Percentiles rank a stretch among this genome's conserved stretches.
phyloP scores from a whole-genome alignment of 2,113 vertebrate genomes.

The Tapirus terrestris region DNA sequence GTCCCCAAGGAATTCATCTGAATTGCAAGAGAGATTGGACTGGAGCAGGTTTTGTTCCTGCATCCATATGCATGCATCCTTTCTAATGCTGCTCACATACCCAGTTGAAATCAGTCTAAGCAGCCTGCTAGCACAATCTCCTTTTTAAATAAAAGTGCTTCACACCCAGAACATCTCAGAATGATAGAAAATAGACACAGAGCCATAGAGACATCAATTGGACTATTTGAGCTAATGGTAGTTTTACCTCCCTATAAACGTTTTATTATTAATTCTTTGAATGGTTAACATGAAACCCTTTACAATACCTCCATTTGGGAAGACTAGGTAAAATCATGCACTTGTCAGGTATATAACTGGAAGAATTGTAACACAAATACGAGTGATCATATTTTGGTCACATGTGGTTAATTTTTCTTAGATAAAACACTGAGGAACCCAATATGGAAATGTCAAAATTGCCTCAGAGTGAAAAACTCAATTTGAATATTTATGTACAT shows the following conservation, averaged over 20 bases:
- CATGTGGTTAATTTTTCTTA: constrained; percentile 68
- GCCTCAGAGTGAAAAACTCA: constrained; percentile 76
- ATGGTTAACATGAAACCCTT: neutral
- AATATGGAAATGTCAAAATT: constrained; percentile 77
- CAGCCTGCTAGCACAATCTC: neutral
- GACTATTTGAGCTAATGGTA: neutral
- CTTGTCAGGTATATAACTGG: constrained; percentile 41
- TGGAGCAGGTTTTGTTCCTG: neutral
- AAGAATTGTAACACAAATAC: constrained; percentile 56
- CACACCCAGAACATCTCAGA: neutral
- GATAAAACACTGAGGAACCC: constrained; percentile 62
- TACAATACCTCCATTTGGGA: constrained; percentile 38
- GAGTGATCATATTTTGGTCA: constrained; percentile 62
- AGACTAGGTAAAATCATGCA: neutral
- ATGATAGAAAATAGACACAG: neutral
- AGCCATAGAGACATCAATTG: neutral
- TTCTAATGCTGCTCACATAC: neutral
- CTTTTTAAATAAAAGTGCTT: neutral
- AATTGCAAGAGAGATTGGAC: neutral
- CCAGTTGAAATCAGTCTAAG: neutral
- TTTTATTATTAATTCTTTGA: constrained; percentile 53
- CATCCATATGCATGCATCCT: neutral
- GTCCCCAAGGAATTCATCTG: neutral
- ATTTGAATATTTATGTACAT: constrained; percentile 79
- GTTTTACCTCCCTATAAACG: neutral